These are phyloP conservation scores for Aphelocoma californica DNA, from an alignment of 2,797 vertebrate genomes.

Conservation along the genomic window DNA sequence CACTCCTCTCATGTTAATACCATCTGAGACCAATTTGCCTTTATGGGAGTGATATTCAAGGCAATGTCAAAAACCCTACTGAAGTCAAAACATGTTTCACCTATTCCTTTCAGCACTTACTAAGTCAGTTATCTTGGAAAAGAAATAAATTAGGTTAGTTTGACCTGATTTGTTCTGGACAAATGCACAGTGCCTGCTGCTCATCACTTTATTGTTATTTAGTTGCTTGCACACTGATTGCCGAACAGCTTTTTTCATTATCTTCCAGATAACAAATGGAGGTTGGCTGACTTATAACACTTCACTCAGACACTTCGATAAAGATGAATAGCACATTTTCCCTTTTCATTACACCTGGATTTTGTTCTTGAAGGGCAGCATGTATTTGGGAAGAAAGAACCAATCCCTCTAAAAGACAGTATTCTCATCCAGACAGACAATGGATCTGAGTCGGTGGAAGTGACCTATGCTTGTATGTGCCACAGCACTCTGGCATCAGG, in stretches of 20 bases:
- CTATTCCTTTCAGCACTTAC: slow-evolving; percentile 12
- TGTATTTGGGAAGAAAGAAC: background rate
- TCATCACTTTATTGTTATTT: slow-evolving; percentile 3
- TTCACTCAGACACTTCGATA: background rate
- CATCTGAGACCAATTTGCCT: background rate
- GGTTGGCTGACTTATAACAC: background rate
- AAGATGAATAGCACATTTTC: background rate
- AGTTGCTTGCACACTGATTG: background rate
- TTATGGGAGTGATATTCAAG: background rate
- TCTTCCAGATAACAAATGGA: background rate
- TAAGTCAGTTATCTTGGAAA: background rate
- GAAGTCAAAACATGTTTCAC: background rate
- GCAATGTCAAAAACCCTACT: background rate
- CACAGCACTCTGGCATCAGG: background rate
- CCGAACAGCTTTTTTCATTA: background rate
- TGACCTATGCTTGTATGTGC: background rate
- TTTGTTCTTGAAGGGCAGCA: background rate
- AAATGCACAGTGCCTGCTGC: slow-evolving; percentile 2
- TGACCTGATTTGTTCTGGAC: background rate
- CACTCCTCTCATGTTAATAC: background rate
- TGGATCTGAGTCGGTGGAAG: background rate
- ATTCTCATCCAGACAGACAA: background rate
- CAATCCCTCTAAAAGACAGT: background rate
- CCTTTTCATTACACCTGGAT: background rate
- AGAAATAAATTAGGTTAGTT: slow-evolving; percentile 29